Evolutionary conservation across 2,113 vertebrate genomes (phyloP), one percentile per base, ranked within the genome.

Genomic region (Apodemus sylvaticus): DNA sequence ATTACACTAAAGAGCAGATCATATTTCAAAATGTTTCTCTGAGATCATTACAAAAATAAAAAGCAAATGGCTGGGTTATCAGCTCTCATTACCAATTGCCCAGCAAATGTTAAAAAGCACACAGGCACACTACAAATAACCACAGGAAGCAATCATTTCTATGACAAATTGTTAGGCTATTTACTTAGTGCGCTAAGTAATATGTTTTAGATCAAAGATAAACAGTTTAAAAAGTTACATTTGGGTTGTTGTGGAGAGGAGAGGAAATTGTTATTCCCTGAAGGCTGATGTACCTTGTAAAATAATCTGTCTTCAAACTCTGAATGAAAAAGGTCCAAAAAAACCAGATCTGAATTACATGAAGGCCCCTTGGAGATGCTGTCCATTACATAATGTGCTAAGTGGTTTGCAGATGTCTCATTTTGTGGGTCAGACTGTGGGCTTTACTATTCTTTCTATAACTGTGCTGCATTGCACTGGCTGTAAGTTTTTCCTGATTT

Each of bases 201-300:
- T 99, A 98, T 98, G 98, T 98, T 98, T 99, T 98, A 98, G 98
- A 99, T 99, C 98, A 99, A 99, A 99, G 99, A 99, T 99, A 99
- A 99, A 99, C 97, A 98, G 96, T 98, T 99, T 98, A 97, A 98
- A 98, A 98, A 98, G 98, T 98, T 99, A 96, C 96, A 96, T 99
- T 98, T 98, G 98, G 98, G 98, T 98, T 98, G 97, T 98, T 98
- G 97, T 97, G 97, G 97, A 96, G 90, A 97, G 98, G 98, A 98
- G 98, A 99, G 99, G 99, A 99, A 99, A 99, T 98, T 98, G 97
- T 86, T 97, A 94, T 98, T 99, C 99, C 98, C 99, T 66, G 95
- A 90, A 98, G 99, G 98, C 98, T 98, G 98, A 98, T 98, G 95
- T 98, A 99, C 98, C 98, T 99, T 99, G 98, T 99, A 99, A 99